Conservation (phyloP, 1,140 invertebrate genomes). For the Aphelenchoides besseyi region DNA sequence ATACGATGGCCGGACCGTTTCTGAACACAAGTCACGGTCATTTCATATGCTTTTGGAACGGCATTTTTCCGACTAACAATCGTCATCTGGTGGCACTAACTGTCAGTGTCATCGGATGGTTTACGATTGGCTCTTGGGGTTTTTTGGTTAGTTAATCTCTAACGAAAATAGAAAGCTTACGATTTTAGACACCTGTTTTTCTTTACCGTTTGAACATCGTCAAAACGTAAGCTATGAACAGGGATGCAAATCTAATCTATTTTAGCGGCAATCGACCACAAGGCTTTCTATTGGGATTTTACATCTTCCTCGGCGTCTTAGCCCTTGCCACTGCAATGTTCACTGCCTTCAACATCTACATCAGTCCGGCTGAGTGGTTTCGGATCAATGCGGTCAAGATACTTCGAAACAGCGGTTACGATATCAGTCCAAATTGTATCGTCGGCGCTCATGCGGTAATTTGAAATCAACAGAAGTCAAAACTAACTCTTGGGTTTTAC, state of each 20-base stretch:
- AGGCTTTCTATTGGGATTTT: background rate
- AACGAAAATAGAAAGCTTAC: background rate
- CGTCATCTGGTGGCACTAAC: background rate
- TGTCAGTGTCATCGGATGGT: constrained; percentile 7
- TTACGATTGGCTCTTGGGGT: constrained; percentile 10
- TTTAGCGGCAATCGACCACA: background rate
- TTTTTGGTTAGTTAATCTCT: background rate
- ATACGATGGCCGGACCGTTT: constrained; percentile 11
- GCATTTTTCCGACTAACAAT: background rate
- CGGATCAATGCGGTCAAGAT: constrained; percentile 11
- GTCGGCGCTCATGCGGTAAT: background rate
- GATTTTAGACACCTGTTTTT: background rate
- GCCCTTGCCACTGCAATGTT: background rate
- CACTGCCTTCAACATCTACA: constrained; percentile 9
- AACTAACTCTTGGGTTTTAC: too few species aligned
- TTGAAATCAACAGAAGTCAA: too few species aligned
- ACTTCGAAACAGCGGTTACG: constrained; percentile 5
- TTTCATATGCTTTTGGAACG: constrained; percentile 16
- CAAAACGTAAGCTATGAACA: constrained; percentile 3
- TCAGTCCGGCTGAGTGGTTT: background rate
- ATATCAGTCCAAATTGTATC: background rate
- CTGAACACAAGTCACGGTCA: constrained; percentile 15
- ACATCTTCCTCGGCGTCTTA: constrained; percentile 8
- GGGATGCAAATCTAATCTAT: background rate
- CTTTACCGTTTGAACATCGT: constrained; percentile 4